Conservation (phyloP, 2,113 vertebrate genomes). For the Planiliza haematocheilus region DNA sequence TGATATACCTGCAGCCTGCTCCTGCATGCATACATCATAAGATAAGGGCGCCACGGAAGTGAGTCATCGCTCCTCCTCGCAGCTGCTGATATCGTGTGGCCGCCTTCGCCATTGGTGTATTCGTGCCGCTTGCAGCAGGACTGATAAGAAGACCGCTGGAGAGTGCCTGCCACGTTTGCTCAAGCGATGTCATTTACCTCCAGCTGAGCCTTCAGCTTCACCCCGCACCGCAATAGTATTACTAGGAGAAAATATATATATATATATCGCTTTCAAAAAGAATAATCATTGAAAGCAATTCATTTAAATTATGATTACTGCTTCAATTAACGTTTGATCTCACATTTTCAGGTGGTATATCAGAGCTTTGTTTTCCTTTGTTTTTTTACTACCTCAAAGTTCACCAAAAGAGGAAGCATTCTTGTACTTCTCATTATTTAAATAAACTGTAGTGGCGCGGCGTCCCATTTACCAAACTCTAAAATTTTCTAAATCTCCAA, state of each 20-base stretch:
- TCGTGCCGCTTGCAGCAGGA: constrained; percentile 27
- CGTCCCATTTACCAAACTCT: no score
- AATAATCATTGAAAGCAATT: constrained; percentile 12
- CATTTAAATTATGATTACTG: constrained; percentile 28
- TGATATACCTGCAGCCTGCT: constrained; percentile 31
- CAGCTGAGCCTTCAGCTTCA: constrained; percentile 47
- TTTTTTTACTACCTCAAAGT: constrained; percentile 1
- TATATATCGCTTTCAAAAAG: constrained; percentile 12
- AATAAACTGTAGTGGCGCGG: no score
- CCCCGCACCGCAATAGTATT: constrained; percentile 37
- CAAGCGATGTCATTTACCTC: constrained; percentile 69
- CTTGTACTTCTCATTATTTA: no score
- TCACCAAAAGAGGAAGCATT: no score
- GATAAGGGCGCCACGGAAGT: constrained; percentile 51
- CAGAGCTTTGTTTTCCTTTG: no score
- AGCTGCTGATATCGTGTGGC: constrained; percentile 41
- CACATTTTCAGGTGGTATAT: constrained; percentile 16
- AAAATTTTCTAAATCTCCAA: no score
- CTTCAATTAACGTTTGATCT: constrained; percentile 18
- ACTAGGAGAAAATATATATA: constrained; percentile 30
- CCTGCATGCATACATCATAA: constrained; percentile 36
- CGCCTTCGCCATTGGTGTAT: constrained; percentile 8
- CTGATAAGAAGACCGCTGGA: constrained; percentile 55
- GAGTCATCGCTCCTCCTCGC: constrained; percentile 59
- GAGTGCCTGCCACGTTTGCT: constrained; percentile 29